A percentile compares a stretch with the other conserved stretches of the same genome.
Conservation (phyloP, 2,888 invertebrate genomes). For the Oligia latruncula region DNA sequence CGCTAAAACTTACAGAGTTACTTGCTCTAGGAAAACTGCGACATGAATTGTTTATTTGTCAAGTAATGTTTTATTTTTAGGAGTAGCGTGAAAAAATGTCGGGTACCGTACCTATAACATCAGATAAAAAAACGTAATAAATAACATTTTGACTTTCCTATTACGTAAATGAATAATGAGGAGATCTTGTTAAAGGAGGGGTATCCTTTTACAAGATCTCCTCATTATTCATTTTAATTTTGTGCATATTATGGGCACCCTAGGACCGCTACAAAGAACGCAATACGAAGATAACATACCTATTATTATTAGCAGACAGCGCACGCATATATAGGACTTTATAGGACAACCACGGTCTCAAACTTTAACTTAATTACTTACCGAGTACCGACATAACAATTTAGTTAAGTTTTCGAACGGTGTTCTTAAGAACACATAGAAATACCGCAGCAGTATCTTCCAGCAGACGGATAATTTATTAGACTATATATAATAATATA, state of each 20-base stretch:
- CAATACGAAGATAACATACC: not conserved
- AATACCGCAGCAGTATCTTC: not conserved
- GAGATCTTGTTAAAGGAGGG: not conserved
- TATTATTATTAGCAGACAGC: not conserved
- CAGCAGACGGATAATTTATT: conserved; percentile 17
- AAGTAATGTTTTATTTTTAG: not conserved
- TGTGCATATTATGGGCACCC: not conserved
- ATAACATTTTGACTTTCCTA: not conserved
- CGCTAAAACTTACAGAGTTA: conserved; percentile 35
- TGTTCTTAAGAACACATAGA: conserved; percentile 8
- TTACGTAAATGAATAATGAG: not conserved
- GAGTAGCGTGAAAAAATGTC: not conserved
- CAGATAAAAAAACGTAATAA: not conserved
- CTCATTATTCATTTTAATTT: not conserved
- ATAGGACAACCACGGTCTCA: not conserved
- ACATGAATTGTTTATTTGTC: conserved; percentile 24
- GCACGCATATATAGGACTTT: not conserved
- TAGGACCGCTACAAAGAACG: not conserved
- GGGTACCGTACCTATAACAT: not conserved
- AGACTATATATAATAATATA: not conserved
- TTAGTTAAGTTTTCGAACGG: not conserved
- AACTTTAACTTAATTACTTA: conserved; percentile 3
- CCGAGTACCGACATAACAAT: not conserved
- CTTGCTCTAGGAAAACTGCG: conserved; percentile 32
- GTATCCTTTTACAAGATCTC: not conserved